phyloP scores from a whole-genome alignment of 92 coral and sea anemone genomes.

The Phenganax stokvisi region DNA sequence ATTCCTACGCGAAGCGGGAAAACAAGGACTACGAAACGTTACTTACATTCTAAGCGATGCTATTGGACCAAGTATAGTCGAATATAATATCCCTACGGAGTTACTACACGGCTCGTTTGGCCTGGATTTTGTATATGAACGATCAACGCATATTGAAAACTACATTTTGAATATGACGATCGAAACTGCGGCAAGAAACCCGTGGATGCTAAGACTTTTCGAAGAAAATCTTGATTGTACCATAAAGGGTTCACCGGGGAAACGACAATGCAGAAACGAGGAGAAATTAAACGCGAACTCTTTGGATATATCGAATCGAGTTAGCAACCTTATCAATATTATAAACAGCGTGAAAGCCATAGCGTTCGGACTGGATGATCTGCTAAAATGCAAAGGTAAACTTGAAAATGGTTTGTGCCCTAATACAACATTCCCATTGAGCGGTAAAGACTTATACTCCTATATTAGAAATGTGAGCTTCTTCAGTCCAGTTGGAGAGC shows the following conservation, averaged over 20 bases:
- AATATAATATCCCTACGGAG: slow-evolving; percentile 48
- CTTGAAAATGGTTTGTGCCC: slow-evolving; percentile 44
- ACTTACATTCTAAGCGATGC: slow-evolving; percentile 98
- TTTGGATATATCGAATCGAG: slow-evolving; percentile 25
- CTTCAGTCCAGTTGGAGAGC: slow-evolving; percentile 50
- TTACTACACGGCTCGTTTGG: slow-evolving; percentile 67
- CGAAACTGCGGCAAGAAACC: slow-evolving; percentile 39
- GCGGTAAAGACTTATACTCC: slow-evolving; percentile 55
- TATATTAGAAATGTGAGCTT: slow-evolving; percentile 54
- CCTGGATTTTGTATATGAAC: slow-evolving; percentile 59
- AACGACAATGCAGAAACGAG: slow-evolving; percentile 45
- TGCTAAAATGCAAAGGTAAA: slow-evolving; percentile 50
- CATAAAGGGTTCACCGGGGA: slow-evolving; percentile 2
- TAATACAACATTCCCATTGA: slow-evolving; percentile 37
- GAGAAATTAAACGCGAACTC: slow-evolving; percentile 48
- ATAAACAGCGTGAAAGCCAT: slow-evolving; percentile 72
- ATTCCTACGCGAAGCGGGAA: slow-evolving; percentile 57
- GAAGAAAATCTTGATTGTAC: slow-evolving; percentile 56
- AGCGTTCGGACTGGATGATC: slow-evolving; percentile 61
- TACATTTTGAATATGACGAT: slow-evolving; percentile 50
- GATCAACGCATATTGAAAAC: slow-evolving; percentile 47
- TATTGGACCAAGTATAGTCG: slow-evolving; percentile 46
- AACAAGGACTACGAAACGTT: slow-evolving; percentile 57
- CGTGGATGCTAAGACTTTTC: slow-evolving; percentile 66
- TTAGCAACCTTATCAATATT: slow-evolving; percentile 64